Conservation (phyloP, 2,113 vertebrate genomes). For the Gobius niger region DNA sequence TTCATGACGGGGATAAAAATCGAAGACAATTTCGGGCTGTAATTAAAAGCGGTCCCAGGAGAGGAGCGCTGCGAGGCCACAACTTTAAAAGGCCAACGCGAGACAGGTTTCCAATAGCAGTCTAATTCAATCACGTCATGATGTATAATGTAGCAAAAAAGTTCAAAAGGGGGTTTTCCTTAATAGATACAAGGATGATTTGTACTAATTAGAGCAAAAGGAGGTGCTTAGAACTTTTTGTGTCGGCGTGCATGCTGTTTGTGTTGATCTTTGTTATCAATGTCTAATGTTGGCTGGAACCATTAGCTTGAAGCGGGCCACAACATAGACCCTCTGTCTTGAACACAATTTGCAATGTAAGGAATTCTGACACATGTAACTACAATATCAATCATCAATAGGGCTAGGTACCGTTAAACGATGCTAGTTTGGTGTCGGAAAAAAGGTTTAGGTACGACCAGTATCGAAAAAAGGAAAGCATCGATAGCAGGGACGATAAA, state of each 20-base stretch:
- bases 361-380: no score
- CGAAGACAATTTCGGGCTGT: constrained; percentile 67
- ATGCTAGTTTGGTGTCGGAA: no score
- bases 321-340: no score
- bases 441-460: no score
- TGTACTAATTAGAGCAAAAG: background rate
- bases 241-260: background rate
- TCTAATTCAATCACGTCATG: constrained; percentile 52
- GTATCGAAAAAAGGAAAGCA: no score
- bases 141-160: constrained; percentile 21
- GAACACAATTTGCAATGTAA: no score
- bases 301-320: no score
- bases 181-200: background rate
- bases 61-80: constrained; percentile 45
- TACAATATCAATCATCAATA: no score
- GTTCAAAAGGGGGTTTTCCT: constrained; percentile 3
- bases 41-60: constrained; percentile 64
- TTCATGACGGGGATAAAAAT: constrained; percentile 62
- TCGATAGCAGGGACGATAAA: no score
- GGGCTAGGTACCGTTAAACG: no score
- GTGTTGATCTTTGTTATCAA: no score
- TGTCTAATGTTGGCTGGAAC: no score
- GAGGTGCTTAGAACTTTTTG: background rate
- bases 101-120: constrained; percentile 57
- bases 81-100: constrained; percentile 54